Evolutionary conservation across 1,140 invertebrate species (phyloP).

Genomic region (Rhopalosiphum maidis): DNA sequence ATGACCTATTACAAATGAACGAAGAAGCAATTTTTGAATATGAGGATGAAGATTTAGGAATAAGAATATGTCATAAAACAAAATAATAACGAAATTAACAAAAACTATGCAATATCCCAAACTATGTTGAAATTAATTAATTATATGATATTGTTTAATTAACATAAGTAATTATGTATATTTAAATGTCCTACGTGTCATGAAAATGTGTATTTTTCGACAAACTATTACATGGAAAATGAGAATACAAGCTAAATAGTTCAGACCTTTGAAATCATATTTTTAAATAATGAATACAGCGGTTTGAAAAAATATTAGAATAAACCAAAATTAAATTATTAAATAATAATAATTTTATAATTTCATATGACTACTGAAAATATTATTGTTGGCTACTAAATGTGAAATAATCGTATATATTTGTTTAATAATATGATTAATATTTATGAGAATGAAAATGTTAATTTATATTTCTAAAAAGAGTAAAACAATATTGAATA

Average conservation of each 20-base stretch:
- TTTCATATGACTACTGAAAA: neutral
- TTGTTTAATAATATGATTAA: neutral
- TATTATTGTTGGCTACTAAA: neutral
- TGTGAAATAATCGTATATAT: neutral
- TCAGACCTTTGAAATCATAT: too few species aligned
- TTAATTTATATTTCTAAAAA: neutral
- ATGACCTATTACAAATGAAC: neutral
- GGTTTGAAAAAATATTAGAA: too few species aligned
- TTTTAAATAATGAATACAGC: too few species aligned
- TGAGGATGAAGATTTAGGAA: neutral
- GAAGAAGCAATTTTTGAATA: neutral
- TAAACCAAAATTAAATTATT: too few species aligned
- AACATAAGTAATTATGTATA: neutral
- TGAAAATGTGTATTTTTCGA: too few species aligned
- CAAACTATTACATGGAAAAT: too few species aligned
- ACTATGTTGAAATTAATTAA: too few species aligned
- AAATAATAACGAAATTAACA: neutral
- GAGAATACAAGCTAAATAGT: too few species aligned
- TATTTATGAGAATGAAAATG: neutral
- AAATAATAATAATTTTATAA: neutral
- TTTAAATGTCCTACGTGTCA: neutral
- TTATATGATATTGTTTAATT: neutral
- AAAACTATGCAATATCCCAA: neutral
- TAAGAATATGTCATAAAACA: neutral
- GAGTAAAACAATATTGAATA: neutral